Evolutionary conservation across 2,888 invertebrate species (phyloP), one percentile per base, ranked within the genome.

Genomic region (Homarus gammarus): DNA sequence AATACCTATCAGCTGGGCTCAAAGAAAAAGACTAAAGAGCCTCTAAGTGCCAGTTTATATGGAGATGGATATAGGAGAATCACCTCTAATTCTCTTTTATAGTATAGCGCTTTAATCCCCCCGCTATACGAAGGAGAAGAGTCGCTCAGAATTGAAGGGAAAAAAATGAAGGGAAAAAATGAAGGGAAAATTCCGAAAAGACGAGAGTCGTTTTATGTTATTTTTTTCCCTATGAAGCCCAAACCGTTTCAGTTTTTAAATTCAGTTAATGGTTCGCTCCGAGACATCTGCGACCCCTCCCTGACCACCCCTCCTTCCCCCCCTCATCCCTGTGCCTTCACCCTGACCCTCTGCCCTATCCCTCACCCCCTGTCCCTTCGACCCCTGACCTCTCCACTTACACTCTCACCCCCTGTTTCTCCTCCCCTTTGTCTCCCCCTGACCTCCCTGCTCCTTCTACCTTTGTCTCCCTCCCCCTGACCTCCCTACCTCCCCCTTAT

Each of bases 401-500:
- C n/a, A n/a, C n/a, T n/a, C n/a, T 72, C 72, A 31, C 72, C 33
- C 72, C 33, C 72, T 72, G 31, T 72, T 33, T 72, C 72, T 72
- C 72, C 33, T 15, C 33, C 73, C 40, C 61, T 36, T n/a, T 40
- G n/a, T 36, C 38, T 44, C 44, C 27, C 44, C 27, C 44, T 44
- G 44, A 2, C 38, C 44, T 44, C 44, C 44, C 44, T 27, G 44
- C 75, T 75, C 75, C 44, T 44, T 44, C 75, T 75, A 44, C 44
- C 75, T 75, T 27, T 75, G 44, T 75, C 75, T 75, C 75, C 44
- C 75, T 75, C 75, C n/a, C 75, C n/a, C 75, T 75, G 33, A n/a
- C n/a, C n/a, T n/a, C n/a, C n/a, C n/a, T n/a, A n/a, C n/a, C n/a
- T n/a, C n/a, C n/a, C n/a, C n/a, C n/a, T n/a, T n/a, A n/a, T n/a